Percentiles rank a stretch among this genome's conserved stretches.
These are phyloP conservation scores for Maccullochella peelii DNA, from an alignment of 2,113 vertebrate species.

Conservation along the genomic window DNA sequence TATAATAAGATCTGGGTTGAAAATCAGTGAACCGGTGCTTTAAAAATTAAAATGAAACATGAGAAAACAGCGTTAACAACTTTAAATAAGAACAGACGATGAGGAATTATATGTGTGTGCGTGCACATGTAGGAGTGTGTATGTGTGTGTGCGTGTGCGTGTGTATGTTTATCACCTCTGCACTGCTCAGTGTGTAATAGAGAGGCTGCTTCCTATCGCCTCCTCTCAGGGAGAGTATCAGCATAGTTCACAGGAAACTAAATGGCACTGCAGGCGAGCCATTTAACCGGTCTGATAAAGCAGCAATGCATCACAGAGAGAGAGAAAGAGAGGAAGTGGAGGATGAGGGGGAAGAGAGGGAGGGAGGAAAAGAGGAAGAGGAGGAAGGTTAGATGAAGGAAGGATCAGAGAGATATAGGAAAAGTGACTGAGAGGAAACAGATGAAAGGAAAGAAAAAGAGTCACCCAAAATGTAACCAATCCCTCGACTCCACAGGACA, in stretches of 20 bases:
- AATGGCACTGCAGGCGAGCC: conserved; percentile 52
- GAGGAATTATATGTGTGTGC: neutral
- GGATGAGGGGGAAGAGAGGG: neutral
- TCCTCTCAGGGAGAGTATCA: conserved; percentile 37
- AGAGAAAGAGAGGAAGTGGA: neutral
- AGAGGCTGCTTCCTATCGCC: conserved; percentile 40
- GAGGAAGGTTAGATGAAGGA: neutral
- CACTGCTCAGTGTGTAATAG: conserved; percentile 7
- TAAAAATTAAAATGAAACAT: neutral
- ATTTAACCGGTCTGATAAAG: conserved; percentile 53
- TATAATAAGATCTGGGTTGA: neutral
- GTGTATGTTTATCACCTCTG: conserved; percentile 25
- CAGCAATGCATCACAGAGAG: conserved; percentile 28
- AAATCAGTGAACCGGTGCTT: neutral
- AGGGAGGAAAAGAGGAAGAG: neutral
- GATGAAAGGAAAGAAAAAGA: neutral
- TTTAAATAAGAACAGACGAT: neutral
- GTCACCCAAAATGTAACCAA: neutral
- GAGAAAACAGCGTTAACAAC: neutral
- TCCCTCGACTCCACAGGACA: neutral
- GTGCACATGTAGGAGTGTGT: neutral
- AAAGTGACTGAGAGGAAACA: neutral
- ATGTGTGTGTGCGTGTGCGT: conserved; percentile 7
- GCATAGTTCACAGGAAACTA: conserved; percentile 51
- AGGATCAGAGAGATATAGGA: neutral